Conservation (phyloP, 2,888 invertebrate species). For the Criorhina ranunculi region DNA sequence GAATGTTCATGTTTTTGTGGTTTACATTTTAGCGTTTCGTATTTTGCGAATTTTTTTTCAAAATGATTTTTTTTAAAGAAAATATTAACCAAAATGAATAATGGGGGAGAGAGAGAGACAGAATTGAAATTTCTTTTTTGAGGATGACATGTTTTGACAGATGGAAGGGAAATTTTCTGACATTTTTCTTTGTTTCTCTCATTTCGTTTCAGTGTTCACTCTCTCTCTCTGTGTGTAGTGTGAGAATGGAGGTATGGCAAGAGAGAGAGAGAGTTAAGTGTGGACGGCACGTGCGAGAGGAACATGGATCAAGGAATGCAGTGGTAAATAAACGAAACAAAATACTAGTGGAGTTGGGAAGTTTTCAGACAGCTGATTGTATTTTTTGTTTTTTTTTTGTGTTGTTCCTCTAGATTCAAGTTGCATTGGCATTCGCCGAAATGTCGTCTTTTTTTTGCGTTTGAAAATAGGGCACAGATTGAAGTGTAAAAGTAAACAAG, state of each 20-base stretch:
- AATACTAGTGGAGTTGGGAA: constrained; percentile 47
- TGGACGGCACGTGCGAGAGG: constrained; percentile 70
- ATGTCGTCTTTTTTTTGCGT: neutral
- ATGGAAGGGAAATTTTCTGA: constrained; percentile 72
- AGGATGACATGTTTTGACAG: constrained; percentile 77
- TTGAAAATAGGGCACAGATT: neutral
- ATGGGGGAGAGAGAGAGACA: constrained; percentile 72
- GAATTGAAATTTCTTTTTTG: constrained; percentile 65
- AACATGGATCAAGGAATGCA: constrained; percentile 46
- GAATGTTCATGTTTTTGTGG: constrained; percentile 49
- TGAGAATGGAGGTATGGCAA: constrained; percentile 8
- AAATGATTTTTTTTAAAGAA: constrained; percentile 67
- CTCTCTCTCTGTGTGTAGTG: constrained; percentile 16
- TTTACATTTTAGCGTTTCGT: constrained; percentile 55
- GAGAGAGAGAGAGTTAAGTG: constrained; percentile 52
- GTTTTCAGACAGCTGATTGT: constrained; percentile 61
- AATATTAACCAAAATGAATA: constrained; percentile 76
- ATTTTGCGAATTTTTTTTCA: constrained; percentile 58
- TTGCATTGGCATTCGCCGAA: constrained; percentile 16
- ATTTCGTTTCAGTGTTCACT: constrained; percentile 38
- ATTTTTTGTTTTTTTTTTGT: neutral
- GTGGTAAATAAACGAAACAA: constrained; percentile 42
- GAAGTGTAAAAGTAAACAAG: neutral
- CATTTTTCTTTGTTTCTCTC: constrained; percentile 58
- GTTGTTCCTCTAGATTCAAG: neutral